These are phyloP conservation scores for Sorex fumeus DNA, from an alignment of 2,113 vertebrate genomes.

Conservation along the genomic window DNA sequence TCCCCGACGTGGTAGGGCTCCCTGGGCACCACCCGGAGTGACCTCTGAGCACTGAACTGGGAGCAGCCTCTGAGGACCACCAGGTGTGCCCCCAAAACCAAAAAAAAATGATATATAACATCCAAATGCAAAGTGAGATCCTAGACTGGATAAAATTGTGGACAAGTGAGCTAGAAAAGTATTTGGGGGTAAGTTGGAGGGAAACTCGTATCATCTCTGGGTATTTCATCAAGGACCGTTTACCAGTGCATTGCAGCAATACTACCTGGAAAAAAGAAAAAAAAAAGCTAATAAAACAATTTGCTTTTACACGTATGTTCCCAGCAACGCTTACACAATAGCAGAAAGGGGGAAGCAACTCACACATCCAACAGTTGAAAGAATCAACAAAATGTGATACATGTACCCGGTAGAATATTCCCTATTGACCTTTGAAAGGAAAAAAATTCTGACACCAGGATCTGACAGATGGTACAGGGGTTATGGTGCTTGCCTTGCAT, in stretches of 20 bases:
- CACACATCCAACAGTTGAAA: background rate
- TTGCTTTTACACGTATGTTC: background rate
- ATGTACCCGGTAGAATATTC: background rate
- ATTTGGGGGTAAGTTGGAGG: background rate
- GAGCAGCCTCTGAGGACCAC: no score
- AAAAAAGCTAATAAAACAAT: background rate
- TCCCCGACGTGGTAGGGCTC: no score
- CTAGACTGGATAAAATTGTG: background rate
- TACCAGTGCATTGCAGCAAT: background rate
- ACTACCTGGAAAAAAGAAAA: background rate
- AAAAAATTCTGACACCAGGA: no score
- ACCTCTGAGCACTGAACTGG: no score
- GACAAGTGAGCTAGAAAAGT: background rate
- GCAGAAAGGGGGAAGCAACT: background rate
- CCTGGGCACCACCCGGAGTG: no score
- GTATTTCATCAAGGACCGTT: background rate
- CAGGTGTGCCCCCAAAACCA: no score
- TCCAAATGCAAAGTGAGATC: background rate
- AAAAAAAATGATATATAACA: no score
- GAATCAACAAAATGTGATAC: background rate
- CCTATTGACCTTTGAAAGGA: background rate
- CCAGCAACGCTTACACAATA: background rate
- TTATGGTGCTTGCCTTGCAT: no score
- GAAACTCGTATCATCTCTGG: background rate
- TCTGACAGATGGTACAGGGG: no score